Evolutionary conservation across 1,140 invertebrate species (phyloP).

Genomic region (Anagrus nilaparvatae): DNA sequence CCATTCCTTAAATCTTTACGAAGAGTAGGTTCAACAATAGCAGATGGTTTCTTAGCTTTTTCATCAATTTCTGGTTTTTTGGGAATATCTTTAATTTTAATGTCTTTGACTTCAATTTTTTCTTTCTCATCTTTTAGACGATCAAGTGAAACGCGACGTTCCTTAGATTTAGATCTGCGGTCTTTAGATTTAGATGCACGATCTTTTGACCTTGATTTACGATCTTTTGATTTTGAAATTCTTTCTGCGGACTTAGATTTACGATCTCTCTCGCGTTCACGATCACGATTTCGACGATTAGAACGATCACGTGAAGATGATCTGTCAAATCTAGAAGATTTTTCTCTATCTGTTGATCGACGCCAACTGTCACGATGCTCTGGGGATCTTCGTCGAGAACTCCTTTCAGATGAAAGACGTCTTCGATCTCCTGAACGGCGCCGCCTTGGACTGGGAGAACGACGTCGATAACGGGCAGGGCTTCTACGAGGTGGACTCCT

Average conservation of each 20-base stretch:
- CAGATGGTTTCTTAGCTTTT: constrained; percentile 29
- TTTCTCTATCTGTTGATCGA: constrained; percentile 40
- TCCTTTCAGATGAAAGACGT: constrained; percentile 34
- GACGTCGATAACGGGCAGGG: constrained; percentile 29
- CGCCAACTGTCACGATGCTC: constrained; percentile 40
- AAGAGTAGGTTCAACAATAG: constrained; percentile 20
- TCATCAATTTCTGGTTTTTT: constrained; percentile 24
- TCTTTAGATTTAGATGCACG: no score
- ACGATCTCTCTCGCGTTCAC: no score
- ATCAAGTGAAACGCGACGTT: constrained; percentile 30
- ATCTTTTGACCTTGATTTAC: no score
- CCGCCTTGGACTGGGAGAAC: constrained; percentile 36
- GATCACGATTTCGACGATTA: constrained; percentile 31
- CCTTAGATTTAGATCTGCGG: constrained; percentile 28
- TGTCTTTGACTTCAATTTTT: constrained; percentile 28
- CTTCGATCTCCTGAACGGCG: constrained; percentile 35
- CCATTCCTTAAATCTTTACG: constrained; percentile 38
- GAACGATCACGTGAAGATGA: constrained; percentile 38
- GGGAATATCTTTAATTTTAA: neutral
- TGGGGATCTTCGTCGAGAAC: constrained; percentile 31
- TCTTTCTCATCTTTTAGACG: constrained; percentile 26
- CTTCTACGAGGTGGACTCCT: constrained; percentile 33
- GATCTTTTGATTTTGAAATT: no score
- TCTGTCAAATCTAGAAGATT: constrained; percentile 34
- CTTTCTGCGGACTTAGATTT: no score